phyloP scores from a whole-genome alignment of 2,113 vertebrate species.

The Piaya cayana region DNA sequence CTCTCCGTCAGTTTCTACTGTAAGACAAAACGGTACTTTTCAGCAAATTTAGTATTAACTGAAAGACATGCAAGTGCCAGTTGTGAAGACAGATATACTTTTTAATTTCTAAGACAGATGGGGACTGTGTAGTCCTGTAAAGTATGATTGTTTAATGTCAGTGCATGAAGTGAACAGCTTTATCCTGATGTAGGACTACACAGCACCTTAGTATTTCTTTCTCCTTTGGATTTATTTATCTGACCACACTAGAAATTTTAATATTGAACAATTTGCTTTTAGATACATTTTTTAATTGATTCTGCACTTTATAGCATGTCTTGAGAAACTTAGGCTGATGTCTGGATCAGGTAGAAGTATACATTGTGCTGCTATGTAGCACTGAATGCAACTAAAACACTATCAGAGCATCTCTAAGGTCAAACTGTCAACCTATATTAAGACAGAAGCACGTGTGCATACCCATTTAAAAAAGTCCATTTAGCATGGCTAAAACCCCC shows the following conservation, averaged over 20 bases:
- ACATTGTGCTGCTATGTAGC: not conserved
- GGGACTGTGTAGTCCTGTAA: not conserved
- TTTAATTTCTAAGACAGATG: not conserved
- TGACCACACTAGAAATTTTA: not conserved
- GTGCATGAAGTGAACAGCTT: not conserved
- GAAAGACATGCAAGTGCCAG: not conserved
- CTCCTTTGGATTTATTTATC: not conserved
- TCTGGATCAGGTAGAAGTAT: not conserved
- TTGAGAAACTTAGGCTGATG: not conserved
- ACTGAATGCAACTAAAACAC: not conserved
- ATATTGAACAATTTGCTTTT: not conserved
- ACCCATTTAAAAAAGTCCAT: not conserved
- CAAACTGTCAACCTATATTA: not conserved
- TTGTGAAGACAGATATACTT: not conserved
- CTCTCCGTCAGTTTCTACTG: not conserved
- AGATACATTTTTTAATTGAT: not conserved
- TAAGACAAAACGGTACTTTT: not conserved
- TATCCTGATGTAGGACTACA: not conserved
- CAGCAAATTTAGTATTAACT: not conserved
- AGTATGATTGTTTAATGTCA: not conserved
- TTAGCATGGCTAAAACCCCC: not conserved
- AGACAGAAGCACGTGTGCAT: not conserved
- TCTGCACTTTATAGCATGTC: not conserved
- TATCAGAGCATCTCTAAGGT: not conserved
- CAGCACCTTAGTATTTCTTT: not conserved